Evolutionary conservation across 2,888 invertebrate species (phyloP), one percentile per base, ranked within the genome.

Genomic region (Orthonevra nobilis): DNA sequence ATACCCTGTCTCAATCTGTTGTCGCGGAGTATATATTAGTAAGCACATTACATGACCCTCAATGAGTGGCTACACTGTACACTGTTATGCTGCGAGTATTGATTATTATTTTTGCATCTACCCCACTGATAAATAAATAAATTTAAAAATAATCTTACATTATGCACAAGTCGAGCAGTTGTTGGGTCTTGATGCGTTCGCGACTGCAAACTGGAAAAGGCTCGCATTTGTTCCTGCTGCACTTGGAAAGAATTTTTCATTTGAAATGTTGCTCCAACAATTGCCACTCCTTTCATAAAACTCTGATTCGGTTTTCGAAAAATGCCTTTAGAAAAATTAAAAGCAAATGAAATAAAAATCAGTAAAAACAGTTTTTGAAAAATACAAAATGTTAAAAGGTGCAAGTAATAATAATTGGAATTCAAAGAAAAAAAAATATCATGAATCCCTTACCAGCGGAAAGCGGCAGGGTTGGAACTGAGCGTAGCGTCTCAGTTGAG

Each of bases 251-350:
- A 61, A 42, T 40, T 73, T 12, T 79, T 79, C 1, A 79, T 30
- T 42, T 73, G 73, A 61, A 66, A 66, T 3, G 60, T 68, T 23
- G 73, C 48, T 36, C 79, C 73, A 2, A 79, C 54, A 5, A 79
- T 54, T 9, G 79, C 73, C 1, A 79, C 66, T 14, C 54, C 73
- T 26, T 58, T 73, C 56, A 79, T 61, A 7, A 79, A 56, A 26
- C 40, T 26, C 23, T 61, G 66, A 56, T 61, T 66, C 28, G 73
- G 60, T 10, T 61, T 79, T 26, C 68, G 79, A 20, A 61, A 17
- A 10, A 73, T 42, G 28, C 54, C 73, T 73, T 9, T 4, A n/a
- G 36, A 14, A 23, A 14, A 15, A 48, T 1, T 10, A 26, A 23
- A 15, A 10, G 26, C 7, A 12, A n/a, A 40, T 6, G 3, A 3